phyloP scores from a whole-genome alignment of 2,888 invertebrate species.

The Calliopum simillimum region DNA sequence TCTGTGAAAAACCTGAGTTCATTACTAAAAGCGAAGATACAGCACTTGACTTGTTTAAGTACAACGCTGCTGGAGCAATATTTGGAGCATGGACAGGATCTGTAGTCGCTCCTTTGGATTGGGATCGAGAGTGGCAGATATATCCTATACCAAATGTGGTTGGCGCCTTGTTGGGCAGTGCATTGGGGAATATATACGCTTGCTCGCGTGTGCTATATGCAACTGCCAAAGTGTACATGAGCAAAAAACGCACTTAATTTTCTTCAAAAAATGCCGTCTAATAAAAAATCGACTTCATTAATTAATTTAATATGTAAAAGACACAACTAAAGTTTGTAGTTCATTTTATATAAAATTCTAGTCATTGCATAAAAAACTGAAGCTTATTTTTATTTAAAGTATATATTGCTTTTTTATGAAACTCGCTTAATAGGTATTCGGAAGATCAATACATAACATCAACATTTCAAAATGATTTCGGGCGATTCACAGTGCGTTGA shows the following conservation, averaged over 20 bases:
- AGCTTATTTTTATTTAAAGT: neutral
- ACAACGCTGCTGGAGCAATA: constrained; percentile 67
- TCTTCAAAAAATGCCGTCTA: too few relatives aligned
- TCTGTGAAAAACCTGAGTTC: constrained; percentile 65
- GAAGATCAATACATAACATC: too few relatives aligned
- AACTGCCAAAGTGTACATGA: constrained; percentile 62
- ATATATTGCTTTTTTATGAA: too few relatives aligned
- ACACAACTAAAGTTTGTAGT: too few relatives aligned
- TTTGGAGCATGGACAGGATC: constrained; percentile 84
- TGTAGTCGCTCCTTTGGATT: constrained; percentile 84
- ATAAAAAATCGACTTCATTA: too few relatives aligned
- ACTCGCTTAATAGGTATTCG: too few relatives aligned
- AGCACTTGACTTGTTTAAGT: constrained; percentile 63
- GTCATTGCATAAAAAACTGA: constrained; percentile 30
- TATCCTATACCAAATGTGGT: constrained; percentile 78
- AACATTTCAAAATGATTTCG: too few relatives aligned
- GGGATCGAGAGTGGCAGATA: constrained; percentile 86
- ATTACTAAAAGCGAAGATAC: constrained; percentile 63
- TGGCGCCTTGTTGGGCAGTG: constrained; percentile 73
- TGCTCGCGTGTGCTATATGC: constrained; percentile 62
- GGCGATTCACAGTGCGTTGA: too few relatives aligned
- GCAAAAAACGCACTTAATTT: constrained; percentile 54
- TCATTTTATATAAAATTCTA: neutral
- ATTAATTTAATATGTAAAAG: too few relatives aligned
- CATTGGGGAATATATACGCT: constrained; percentile 68